Base-by-base conservation (phyloP, 2,113 vertebrate genomes). In the Rhinopomastus cyanomelas region DNA sequence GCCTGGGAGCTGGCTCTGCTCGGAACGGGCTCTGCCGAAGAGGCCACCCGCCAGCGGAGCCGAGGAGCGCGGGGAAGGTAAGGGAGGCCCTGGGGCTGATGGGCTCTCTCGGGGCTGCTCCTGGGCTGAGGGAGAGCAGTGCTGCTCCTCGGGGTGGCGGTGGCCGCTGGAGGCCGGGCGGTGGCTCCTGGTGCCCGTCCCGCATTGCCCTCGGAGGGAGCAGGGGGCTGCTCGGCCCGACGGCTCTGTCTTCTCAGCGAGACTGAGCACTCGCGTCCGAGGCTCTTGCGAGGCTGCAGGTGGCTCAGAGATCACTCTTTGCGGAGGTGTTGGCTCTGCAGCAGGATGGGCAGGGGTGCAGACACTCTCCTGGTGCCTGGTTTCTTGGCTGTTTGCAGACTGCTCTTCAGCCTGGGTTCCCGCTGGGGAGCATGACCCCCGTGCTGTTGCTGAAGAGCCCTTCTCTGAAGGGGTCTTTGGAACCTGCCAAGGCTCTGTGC, bases 271-370 rank as follows among this genome's bases (percentile, higher is more conserved):
- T 94, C 93, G 60, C 64, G 64, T 73, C 52, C 1, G 3, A 64
- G 66, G 37, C 5, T 30, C 84, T n/a, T 85, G n/a, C 87, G 90
- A 94, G 92, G 85, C 29, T 87, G 90, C 7, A 77, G 42, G 56
- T 88, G 88, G 74, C 55, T 90, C 87, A 69, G 90, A 82, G 61
- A 5, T 10, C 48, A 53, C 30, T 90, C 67, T 91, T 71, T 73
- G 88, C 60, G 32, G 37, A 92, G 27, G 19, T 27, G n/a, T 76
- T 88, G 62, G 77, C 6, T 7, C 34, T 82, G 84, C 6, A 0
- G 14, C 52, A 32, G 52, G 56, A 37, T 69, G 19, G 59, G 81
- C 83, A 10, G 6, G 29, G 74, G 85, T 37, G 55, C 13, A 93
- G 61, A 73, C 89, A 29, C 49, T 78, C 39, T n/a, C n/a, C n/a